Base-by-base conservation (phyloP, 1,140 invertebrate genomes). In the Megalopta genalis region DNA sequence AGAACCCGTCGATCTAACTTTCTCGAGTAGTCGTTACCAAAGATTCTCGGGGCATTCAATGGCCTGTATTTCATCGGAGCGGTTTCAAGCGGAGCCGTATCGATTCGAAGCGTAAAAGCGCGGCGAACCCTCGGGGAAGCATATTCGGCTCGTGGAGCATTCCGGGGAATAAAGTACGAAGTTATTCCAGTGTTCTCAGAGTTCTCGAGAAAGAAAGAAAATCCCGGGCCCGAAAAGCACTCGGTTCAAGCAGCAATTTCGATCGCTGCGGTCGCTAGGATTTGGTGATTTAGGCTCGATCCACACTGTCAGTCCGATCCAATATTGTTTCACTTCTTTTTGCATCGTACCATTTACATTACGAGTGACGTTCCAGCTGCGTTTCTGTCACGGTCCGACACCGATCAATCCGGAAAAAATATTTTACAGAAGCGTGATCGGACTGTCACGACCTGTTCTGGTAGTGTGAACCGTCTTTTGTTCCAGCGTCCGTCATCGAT, bases 61-160 rank as follows among this genome's bases (percentile, higher is more conserved):
- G 27, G 57, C 52, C 14, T 39, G 37, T 67, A 67, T 75, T 67
- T 67, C 52, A 54, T 37, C 18, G 8, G 16, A n/a, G 32, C 37
- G 42, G 25, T 42, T n/a, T 46, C 64, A 37, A 59, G 59, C 46
- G 73, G 32, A 9, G 23, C 73, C 23, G 42, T 76, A 76, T 76
- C 73, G 73, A 76, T 68, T 68, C 65, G 32, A 68, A 59, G 37
- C 57, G 14, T 21, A 37, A 52, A 37, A 37, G 18, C 52, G 8
- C 12, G 52, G 39, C 60, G 52, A 68, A 37, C 73, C 67, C 25
- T 32, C 52, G 5, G 52, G 37, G 39, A 76, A 76, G 59, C 73
- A 67, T 68, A 76, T 76, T 76, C 73, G 27, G 39, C 59, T 68
- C 73, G 73, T 16, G 25, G 64, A 23, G 25, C 65, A 32, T 37